These are phyloP conservation scores for Chrysotoxum bicinctum DNA, from an alignment of 2,888 invertebrate genomes.

Conservation along the genomic window DNA sequence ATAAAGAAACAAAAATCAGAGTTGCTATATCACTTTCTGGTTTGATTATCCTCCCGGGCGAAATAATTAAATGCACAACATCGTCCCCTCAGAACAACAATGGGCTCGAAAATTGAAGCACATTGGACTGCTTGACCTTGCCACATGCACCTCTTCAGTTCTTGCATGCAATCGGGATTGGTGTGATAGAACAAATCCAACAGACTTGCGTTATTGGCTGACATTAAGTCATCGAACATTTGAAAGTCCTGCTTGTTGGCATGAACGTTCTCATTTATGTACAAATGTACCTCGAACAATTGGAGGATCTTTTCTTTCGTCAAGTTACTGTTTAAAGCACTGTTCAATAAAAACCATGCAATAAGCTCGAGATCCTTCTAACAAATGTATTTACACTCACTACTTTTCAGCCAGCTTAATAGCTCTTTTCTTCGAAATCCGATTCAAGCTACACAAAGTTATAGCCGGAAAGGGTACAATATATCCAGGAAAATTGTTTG, in stretches of 20 bases:
- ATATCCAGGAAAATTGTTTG: conserved; percentile 82
- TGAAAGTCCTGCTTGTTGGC: conserved; percentile 60
- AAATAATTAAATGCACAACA: conserved; percentile 87
- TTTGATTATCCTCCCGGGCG: conserved; percentile 78
- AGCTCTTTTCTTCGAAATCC: conserved; percentile 81
- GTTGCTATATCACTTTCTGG: conserved; percentile 62
- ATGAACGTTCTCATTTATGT: conserved; percentile 64
- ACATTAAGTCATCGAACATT: conserved; percentile 72
- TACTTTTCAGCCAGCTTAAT: conserved; percentile 77
- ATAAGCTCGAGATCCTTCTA: not conserved
- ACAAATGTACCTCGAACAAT: conserved; percentile 74
- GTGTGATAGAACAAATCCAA: conserved; percentile 76
- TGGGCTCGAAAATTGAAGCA: conserved; percentile 82
- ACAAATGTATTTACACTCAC: conserved; percentile 76
- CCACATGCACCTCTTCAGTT: conserved; percentile 84
- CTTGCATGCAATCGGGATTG: conserved; percentile 83
- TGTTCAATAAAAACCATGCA: not conserved
- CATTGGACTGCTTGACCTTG: conserved; percentile 83
- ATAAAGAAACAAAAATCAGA: conserved; percentile 8
- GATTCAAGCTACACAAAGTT: conserved; percentile 83
- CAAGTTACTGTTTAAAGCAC: not conserved
- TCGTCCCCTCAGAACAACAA: conserved; percentile 82
- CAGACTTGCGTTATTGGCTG: conserved; percentile 74
- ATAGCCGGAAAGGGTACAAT: conserved; percentile 83
- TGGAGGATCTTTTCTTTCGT: conserved; percentile 41